These are phyloP conservation scores for Falco columbarius DNA, from an alignment of 2,797 vertebrate genomes.

Conservation along the genomic window DNA sequence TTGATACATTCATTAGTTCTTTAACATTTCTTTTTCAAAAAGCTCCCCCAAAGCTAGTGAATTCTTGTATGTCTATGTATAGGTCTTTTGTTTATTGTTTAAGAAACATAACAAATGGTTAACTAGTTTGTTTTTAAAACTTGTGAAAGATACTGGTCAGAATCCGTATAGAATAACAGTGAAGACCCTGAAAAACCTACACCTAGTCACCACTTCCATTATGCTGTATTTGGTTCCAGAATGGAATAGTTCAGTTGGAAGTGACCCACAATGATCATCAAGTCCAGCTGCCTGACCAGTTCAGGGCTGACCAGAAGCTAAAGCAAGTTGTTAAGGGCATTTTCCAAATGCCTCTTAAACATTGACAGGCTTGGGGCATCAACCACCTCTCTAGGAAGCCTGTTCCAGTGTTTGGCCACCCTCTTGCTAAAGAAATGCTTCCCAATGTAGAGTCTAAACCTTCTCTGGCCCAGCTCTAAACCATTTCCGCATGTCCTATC, in stretches of 20 bases:
- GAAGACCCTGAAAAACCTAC: background rate
- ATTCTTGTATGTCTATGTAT: background rate
- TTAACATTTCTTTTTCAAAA: background rate
- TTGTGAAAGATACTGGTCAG: background rate
- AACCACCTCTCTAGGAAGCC: background rate
- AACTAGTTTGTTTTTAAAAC: background rate
- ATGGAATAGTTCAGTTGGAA: background rate
- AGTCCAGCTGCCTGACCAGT: background rate
- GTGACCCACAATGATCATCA: background rate
- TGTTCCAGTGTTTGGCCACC: background rate
- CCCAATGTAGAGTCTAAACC: background rate
- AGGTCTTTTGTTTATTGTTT: background rate
- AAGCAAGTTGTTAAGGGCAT: background rate
- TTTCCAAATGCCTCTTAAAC: background rate
- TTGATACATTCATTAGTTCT: background rate
- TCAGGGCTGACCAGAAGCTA: background rate
- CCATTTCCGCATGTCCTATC: background rate
- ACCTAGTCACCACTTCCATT: background rate
- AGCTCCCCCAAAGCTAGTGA: background rate
- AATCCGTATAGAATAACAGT: background rate
- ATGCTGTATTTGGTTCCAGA: background rate
- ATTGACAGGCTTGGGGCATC: background rate
- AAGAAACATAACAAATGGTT: background rate
- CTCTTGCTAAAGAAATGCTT: background rate
- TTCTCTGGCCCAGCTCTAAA: background rate